phyloP scores from a whole-genome alignment of 2,888 invertebrate species.

The Baronia brevicornis region DNA sequence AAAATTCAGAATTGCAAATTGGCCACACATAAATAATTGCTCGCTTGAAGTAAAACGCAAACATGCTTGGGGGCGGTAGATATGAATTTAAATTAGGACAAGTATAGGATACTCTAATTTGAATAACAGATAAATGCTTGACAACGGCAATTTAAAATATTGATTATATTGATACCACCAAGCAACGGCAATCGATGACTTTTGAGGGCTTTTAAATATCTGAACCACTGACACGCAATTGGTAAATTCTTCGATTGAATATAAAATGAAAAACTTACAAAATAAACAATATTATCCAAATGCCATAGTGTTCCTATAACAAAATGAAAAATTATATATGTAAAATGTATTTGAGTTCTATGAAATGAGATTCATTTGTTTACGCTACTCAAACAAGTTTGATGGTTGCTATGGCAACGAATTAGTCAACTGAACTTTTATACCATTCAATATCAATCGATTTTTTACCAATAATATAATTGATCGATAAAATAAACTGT shows the following conservation, averaged over 20 bases:
- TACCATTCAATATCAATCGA: conserved; percentile 38
- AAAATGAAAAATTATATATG: conserved; percentile 24
- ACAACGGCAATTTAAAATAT: conserved; percentile 47
- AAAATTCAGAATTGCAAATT: conserved; percentile 23
- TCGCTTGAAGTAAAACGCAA: background rate
- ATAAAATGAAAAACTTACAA: conserved; percentile 31
- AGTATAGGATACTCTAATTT: conserved; percentile 43
- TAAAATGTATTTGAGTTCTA: conserved; percentile 41
- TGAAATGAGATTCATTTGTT: conserved; percentile 64
- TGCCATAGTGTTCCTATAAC: conserved; percentile 34
- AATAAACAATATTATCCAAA: conserved; percentile 30
- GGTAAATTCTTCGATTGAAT: background rate
- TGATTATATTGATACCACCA: conserved; percentile 49
- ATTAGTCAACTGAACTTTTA: conserved; percentile 50
- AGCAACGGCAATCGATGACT: conserved; percentile 35
- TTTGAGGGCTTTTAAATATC: conserved; percentile 1
- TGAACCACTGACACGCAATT: background rate
- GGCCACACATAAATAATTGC: conserved; percentile 23
- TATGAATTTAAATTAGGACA: conserved; percentile 41
- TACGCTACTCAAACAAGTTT: conserved; percentile 56
- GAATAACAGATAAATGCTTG: conserved; percentile 47
- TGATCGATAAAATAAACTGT: background rate
- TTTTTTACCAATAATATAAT: conserved; percentile 24
- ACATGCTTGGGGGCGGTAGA: conserved; percentile 17
- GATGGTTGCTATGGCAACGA: conserved; percentile 50